These are phyloP conservation scores for Morphnarchus princeps DNA, from an alignment of 2,113 vertebrate genomes.

Conservation along the genomic window DNA sequence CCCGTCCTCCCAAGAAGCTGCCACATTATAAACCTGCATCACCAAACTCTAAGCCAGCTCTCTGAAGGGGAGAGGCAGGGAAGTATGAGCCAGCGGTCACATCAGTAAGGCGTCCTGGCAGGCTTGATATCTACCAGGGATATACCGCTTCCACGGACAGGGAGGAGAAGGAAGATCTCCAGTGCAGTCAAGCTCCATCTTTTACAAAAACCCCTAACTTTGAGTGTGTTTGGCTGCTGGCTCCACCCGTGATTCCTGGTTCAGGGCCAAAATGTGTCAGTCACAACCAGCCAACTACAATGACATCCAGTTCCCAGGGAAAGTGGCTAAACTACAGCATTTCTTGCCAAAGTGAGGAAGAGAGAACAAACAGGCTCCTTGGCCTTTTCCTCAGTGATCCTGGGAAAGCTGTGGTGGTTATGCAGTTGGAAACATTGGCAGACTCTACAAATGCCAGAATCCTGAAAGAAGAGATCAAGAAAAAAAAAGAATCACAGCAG, in stretches of 20 bases:
- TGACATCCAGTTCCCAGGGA: background rate
- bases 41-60: background rate
- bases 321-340: background rate
- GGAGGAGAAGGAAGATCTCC: background rate
- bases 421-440: background rate
- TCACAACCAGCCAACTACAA: background rate
- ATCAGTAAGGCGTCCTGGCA: background rate
- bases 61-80: background rate
- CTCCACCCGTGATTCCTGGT: background rate
- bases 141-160: rapidly evolving
- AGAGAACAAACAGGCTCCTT: background rate
- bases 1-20: background rate
- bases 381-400: background rate
- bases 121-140: background rate
- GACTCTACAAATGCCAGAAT: background rate
- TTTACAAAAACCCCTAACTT: background rate
- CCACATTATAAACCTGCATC: background rate
- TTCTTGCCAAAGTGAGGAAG: background rate
- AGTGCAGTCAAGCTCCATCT: background rate
- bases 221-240: background rate
- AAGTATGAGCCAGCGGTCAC: rapidly evolving
- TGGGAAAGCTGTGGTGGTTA: background rate
- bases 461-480: background rate
- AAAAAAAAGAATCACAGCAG: background rate
- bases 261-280: background rate